Conservation (phyloP, 1,140 invertebrate species). For the Hormaphis cornu region DNA sequence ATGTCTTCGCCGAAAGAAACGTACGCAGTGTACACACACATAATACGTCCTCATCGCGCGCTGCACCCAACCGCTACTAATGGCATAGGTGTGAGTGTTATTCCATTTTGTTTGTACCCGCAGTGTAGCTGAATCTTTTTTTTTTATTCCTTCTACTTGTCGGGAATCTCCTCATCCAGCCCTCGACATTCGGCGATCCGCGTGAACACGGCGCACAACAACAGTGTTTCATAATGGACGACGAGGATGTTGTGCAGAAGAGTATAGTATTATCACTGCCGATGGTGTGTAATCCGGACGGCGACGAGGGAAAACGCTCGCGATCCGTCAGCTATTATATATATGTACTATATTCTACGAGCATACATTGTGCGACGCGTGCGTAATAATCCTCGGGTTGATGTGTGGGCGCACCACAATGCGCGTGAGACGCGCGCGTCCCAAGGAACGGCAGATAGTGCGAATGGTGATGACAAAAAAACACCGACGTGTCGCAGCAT, state of each 20-base stretch:
- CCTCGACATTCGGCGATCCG: too few relatives aligned
- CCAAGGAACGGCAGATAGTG: not conserved
- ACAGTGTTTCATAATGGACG: not conserved
- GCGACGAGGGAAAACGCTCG: not conserved
- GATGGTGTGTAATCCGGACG: not conserved
- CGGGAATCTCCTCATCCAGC: too few relatives aligned
- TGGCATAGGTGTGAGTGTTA: slow-evolving; percentile 30
- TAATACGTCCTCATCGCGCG: not conserved
- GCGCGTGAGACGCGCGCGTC: not conserved
- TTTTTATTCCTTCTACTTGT: not conserved
- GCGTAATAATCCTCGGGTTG: not conserved
- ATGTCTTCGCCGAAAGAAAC: slow-evolving; percentile 22
- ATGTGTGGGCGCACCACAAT: not conserved
- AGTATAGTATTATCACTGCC: too few relatives aligned
- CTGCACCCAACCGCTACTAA: not conserved
- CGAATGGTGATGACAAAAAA: not conserved
- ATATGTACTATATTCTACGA: too few relatives aligned
- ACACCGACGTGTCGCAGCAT: too few relatives aligned
- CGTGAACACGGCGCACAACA: too few relatives aligned
- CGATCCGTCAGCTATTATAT: not conserved
- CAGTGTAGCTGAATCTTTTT: not conserved
- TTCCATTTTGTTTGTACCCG: not conserved
- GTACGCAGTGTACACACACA: too few relatives aligned
- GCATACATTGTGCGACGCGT: not conserved
- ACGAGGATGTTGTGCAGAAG: too few relatives aligned